phyloP scores from a whole-genome alignment of 1,140 invertebrate species.

The Tetraneura akinire region DNA sequence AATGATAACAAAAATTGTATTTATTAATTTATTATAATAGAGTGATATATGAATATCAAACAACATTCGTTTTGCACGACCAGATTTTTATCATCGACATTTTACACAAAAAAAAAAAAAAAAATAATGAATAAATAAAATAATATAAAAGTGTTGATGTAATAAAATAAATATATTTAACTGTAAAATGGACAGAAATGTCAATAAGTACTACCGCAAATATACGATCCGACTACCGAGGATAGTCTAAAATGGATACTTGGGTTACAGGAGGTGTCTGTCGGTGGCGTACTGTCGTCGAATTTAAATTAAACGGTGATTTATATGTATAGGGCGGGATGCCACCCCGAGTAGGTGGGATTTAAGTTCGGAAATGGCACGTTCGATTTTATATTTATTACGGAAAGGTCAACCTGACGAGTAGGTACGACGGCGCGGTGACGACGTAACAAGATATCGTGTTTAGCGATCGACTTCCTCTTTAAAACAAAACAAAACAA shows the following conservation, averaged over 20 bases:
- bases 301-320: slow-evolving; percentile 50
- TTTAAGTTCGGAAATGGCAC: too few relatives aligned
- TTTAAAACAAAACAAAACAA: too few relatives aligned
- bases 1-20: too few relatives aligned
- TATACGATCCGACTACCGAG: background rate
- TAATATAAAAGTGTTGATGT: background rate
- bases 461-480: too few relatives aligned
- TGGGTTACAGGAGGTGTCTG: background rate
- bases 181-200: background rate
- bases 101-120: background rate
- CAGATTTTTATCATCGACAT: too few relatives aligned
- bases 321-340: slow-evolving; percentile 15
- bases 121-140: background rate
- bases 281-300: slow-evolving; percentile 3
- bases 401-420: slow-evolving; percentile 22
- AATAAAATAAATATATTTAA: background rate
- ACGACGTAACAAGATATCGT: background rate
- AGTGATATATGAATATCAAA: too few relatives aligned
- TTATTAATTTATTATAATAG: too few relatives aligned
- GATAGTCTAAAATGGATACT: background rate
- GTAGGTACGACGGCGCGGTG: background rate
- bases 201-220: background rate
- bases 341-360: too few relatives aligned
- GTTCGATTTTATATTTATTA: slow-evolving; percentile 48
- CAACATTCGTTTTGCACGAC: too few relatives aligned